Evolutionary conservation across 1,140 invertebrate species (phyloP).

Genomic region (Diuraphis noxia): DNA sequence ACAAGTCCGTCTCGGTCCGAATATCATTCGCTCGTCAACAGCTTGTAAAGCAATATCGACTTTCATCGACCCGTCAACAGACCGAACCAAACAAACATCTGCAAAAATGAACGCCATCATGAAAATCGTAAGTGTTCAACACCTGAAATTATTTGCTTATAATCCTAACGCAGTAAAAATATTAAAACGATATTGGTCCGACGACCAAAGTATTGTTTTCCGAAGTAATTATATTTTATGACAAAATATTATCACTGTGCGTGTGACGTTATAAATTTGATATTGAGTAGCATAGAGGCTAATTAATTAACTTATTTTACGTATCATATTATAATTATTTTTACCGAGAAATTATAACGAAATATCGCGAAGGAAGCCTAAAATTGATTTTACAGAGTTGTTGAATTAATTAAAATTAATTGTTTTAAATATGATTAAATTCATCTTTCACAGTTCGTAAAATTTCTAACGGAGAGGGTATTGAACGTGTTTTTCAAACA

Average conservation of each 20-base stretch:
- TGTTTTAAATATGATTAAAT: no score
- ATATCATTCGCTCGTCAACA: slow-evolving; percentile 12
- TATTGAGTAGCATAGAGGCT: neutral
- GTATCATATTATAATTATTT: neutral
- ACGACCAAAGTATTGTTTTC: no score
- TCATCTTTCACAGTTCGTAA: no score
- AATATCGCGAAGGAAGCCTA: neutral
- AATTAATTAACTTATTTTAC: neutral
- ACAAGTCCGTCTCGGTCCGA: neutral
- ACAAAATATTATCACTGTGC: neutral
- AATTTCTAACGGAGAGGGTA: no score
- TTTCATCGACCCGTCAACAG: neutral
- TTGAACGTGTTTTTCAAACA: neutral
- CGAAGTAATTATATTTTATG: neutral
- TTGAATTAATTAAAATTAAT: no score
- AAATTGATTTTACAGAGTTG: no score
- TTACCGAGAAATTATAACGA: neutral
- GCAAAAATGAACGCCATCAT: slow-evolving; percentile 39
- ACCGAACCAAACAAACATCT: neutral
- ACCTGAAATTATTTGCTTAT: no score
- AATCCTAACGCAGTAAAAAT: no score
- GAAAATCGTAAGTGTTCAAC: slow-evolving; percentile 15
- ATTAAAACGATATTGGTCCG: no score
- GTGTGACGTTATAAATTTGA: neutral
- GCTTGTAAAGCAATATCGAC: neutral